Base-by-base conservation (phyloP, 2,797 vertebrate species). In the Hirundo rustica region DNA sequence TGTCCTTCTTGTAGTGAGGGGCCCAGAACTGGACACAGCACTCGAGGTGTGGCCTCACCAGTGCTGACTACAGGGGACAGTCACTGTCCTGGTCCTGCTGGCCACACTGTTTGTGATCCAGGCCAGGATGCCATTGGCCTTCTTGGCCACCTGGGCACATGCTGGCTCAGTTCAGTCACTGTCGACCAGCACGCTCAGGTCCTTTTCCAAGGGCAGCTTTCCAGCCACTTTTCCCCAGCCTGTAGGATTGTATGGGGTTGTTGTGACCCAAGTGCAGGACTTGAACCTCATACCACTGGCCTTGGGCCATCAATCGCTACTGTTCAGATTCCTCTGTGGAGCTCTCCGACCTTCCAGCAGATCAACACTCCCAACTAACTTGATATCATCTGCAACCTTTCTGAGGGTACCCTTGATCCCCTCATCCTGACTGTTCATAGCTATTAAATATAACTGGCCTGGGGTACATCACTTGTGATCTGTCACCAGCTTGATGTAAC, bases 41-140 rank as follows among this genome's bases (percentile, higher is more conserved):
- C 5, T 62, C 0, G 1, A 38, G 32, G 10, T 40, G 1, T 1
- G 2, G 19, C 55, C 48, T 74, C 13, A 80, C 3, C 62, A 62
- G n/a, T 75, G 17, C 62, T 3, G 0, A 20, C 16, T 27, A 8
- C 5, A 45, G 55, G 4, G 40, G 13, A 8, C 22, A 40, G 6
- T 27, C n/a, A 0, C 38, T 47, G 38, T 7, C 38, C 45, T 58
- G 18, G 2, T 29, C 27, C 55, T 62, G 42, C 48, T 89, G 80
- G 9, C 17, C 29, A 36, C 25, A 12, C 27, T 13, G 1, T 45
- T 7, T 5, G 58, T 83, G 45, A 27, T 40, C 7, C 17, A 76
- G 27, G 17, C 38, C 57, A 71, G 72, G 38, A 57, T 10, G 2
- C 50, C 65, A 13, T 8, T 40, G n/a, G 11, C 38, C 21, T 16